A percentile compares a stretch with the other conserved stretches of the same genome.
phyloP scores from a whole-genome alignment of 2,888 invertebrate genomes.

The Morpho deidamia region DNA sequence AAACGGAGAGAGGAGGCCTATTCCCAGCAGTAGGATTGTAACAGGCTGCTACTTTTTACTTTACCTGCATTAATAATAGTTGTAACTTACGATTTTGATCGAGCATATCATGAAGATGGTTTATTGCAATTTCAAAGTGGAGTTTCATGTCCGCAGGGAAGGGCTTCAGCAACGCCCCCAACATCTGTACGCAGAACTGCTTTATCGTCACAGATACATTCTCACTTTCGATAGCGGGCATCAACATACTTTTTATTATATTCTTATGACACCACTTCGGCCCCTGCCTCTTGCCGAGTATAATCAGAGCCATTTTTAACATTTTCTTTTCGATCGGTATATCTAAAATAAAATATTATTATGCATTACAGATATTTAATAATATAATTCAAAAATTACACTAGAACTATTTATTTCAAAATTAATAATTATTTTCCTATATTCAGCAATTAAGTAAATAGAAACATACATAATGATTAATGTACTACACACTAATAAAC shows the following conservation, averaged over 20 bases:
- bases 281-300: conserved; percentile 63
- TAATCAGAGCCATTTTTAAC: conserved; percentile 50
- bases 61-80: neutral
- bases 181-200: conserved; percentile 49
- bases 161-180: conserved; percentile 62
- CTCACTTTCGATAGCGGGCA: conserved; percentile 52
- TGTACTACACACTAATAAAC: no score
- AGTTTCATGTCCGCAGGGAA: conserved; percentile 63
- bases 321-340: conserved; percentile 47
- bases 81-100: conserved; percentile 54
- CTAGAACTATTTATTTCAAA: no score
- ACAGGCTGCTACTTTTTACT: no score
- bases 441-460: no score
- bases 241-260: conserved; percentile 52
- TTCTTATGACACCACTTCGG: conserved; percentile 63
- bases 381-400: no score
- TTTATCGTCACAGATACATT: conserved; percentile 35
- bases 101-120: conserved; percentile 49
- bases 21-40: no score
- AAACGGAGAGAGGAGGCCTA: no score
- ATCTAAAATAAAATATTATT: conserved; percentile 36
- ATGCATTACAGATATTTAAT: no score
- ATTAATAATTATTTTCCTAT: no score
- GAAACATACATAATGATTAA: no score
- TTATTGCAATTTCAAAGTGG: conserved; percentile 55